phyloP scores from a whole-genome alignment of 1,140 invertebrate species.

The Trachymyrmex cornetzi region DNA sequence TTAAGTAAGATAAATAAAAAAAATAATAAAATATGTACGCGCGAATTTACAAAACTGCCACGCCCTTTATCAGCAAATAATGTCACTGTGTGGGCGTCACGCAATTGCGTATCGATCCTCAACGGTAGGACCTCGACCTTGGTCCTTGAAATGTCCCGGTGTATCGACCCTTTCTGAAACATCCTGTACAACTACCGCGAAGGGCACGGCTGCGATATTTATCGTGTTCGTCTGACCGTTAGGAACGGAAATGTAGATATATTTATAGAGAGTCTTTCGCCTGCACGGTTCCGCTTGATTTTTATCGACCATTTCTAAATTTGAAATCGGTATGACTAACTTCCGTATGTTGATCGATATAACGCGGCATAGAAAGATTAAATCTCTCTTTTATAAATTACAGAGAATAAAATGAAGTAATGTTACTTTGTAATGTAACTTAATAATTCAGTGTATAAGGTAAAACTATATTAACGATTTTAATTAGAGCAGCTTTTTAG shows the following conservation, averaged over 20 bases:
- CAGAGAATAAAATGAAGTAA: conserved; percentile 14
- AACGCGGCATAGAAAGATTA: not conserved
- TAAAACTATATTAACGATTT: not conserved
- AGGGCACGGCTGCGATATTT: conserved; percentile 45
- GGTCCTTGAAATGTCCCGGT: conserved; percentile 78
- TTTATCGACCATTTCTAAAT: conserved; percentile 37
- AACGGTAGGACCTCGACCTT: conserved; percentile 83
- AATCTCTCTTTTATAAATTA: not conserved
- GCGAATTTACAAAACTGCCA: conserved; percentile 51
- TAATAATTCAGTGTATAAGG: not conserved
- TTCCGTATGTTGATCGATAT: no score
- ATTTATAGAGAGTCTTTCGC: conserved; percentile 36
- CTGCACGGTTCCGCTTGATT: conserved; percentile 31
- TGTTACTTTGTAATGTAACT: not conserved
- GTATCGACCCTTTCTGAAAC: conserved; percentile 74
- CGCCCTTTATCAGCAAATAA: conserved; percentile 66
- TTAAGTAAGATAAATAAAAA: not conserved
- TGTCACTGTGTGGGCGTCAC: conserved; percentile 47
- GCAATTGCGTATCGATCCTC: conserved; percentile 79
- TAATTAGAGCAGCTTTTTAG: conserved; percentile 1
- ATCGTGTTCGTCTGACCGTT: conserved; percentile 38
- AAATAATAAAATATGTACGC: not conserved
- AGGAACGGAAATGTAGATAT: conserved; percentile 49
- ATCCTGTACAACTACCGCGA: conserved; percentile 31
- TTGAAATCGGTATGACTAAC: conserved; percentile 2